Evolutionary conservation across 2,797 vertebrate genomes (phyloP), one percentile per base, ranked within the genome.

Genomic region (Streptopelia turtur): DNA sequence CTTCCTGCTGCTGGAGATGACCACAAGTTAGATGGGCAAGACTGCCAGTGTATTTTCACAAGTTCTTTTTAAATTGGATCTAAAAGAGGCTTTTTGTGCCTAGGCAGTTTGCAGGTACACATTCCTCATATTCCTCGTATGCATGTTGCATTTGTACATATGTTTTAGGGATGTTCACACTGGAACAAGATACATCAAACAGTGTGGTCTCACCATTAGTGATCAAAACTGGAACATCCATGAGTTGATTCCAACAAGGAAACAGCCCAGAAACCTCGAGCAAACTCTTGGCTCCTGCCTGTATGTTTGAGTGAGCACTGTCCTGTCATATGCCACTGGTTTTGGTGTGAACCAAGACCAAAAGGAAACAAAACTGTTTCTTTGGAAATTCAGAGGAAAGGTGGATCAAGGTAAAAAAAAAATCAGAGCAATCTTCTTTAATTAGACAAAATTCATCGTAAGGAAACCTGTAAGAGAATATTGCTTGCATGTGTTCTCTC

Each of bases 91-190:
- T 33, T 57, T 88, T 49, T 45, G 21, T 52, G 7, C 8, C 6
- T 14, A 8, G 0, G 3, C 11, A 10, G 4, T 63, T 59, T 52
- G 18, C 28, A 30, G 37, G 56, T 13, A 27, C 10, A 10, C 9
- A 0, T 25, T 13, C 18, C 30, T 59, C 15, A 5, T 22, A 21
- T 15, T 30, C 27, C 27, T 60, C 8, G 30, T 28, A 25, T 3
- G 12, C 22, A 11, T 10, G 5, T 13, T 61, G 27, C n/a, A 8
- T 33, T 31, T 25, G 30, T 23, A 21, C 28, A 1, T 24, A 8
- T 13, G 6, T 21, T 72, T 86, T 53, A 33, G 74, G 52, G 23
- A 13, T 47, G 31, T 3, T 23, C 27, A 28, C 28, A 2, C 41
- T 27, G 12, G 31, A 52, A 20, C 17, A 45, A 9, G 55, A 24